Percentiles rank a stretch among this genome's conserved stretches.
Conservation (phyloP, 2,797 vertebrate species). For the Chrysocyon brachyurus region DNA sequence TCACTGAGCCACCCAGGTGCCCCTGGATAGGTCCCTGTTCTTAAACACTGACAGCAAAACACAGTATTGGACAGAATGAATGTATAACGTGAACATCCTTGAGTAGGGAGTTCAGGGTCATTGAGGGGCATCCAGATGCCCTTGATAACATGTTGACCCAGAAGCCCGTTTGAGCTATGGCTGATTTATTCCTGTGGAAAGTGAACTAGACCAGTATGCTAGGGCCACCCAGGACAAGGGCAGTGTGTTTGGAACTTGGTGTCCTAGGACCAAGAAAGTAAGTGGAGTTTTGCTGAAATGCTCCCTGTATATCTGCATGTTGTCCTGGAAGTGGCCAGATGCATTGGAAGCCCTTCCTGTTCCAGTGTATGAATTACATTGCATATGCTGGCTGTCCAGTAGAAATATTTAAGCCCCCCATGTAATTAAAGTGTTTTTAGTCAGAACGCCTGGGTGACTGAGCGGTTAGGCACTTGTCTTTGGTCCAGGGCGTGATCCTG, state of each 20-base stretch:
- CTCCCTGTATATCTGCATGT: neutral
- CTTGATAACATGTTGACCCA: neutral
- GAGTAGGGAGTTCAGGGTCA: neutral
- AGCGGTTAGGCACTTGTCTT: too few relatives aligned
- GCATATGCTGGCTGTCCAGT: neutral
- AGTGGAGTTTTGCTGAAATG: neutral
- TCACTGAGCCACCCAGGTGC: too few relatives aligned
- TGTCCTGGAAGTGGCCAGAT: neutral
- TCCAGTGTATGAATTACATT: neutral
- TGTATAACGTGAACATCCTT: neutral
- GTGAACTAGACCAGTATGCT: neutral
- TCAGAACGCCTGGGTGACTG: too few relatives aligned
- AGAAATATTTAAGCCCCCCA: neutral
- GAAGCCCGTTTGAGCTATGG: neutral
- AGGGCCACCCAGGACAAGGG: neutral
- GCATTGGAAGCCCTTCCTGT: neutral
- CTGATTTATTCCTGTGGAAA: neutral
- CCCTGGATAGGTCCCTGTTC: neutral
- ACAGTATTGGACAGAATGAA: neutral
- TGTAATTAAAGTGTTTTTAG: neutral
- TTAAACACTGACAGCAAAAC: neutral
- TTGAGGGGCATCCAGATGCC: neutral
- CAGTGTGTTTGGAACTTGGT: neutral
- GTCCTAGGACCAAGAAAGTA: neutral
- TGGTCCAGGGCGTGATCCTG: too few relatives aligned